Evolutionary conservation across 1,140 invertebrate genomes (phyloP).

Genomic region (Aphelenchoides avenae): DNA sequence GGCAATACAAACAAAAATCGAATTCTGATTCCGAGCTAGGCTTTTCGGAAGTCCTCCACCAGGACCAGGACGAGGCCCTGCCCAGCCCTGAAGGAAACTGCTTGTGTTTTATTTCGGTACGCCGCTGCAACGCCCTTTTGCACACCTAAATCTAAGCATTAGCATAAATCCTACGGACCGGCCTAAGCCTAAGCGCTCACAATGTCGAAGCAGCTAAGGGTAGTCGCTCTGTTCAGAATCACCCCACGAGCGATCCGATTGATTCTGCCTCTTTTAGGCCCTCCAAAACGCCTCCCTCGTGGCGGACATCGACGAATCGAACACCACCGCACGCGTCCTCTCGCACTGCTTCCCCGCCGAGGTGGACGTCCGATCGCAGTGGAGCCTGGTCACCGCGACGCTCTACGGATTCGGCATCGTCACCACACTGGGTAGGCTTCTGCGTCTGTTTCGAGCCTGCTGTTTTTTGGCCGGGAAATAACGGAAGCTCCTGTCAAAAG

Average conservation of each 20-base stretch:
- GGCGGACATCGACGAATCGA: constrained; percentile 7
- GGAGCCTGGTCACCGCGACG: constrained; percentile 51
- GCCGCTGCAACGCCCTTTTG: too few relatives aligned
- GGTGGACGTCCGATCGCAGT: constrained; percentile 39
- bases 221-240: background rate
- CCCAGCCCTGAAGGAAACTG: too few relatives aligned
- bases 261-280: too few relatives aligned
- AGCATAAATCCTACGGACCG: too few relatives aligned
- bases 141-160: too few relatives aligned
- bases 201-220: background rate
- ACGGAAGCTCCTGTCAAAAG: too few relatives aligned
- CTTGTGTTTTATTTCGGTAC: too few relatives aligned
- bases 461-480: too few relatives aligned
- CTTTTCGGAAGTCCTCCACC: too few relatives aligned
- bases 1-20: too few relatives aligned
- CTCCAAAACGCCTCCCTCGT: constrained; percentile 9
- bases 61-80: too few relatives aligned
- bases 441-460: background rate
- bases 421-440: constrained; percentile 48
- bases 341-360: constrained; percentile 32
- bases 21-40: too few relatives aligned
- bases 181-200: constrained; percentile 1
- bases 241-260: background rate
- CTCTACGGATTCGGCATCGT: constrained; percentile 59
- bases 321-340: constrained; percentile 19